These are phyloP conservation scores for Agrochola litura DNA, from an alignment of 2,888 invertebrate genomes.

Conservation along the genomic window DNA sequence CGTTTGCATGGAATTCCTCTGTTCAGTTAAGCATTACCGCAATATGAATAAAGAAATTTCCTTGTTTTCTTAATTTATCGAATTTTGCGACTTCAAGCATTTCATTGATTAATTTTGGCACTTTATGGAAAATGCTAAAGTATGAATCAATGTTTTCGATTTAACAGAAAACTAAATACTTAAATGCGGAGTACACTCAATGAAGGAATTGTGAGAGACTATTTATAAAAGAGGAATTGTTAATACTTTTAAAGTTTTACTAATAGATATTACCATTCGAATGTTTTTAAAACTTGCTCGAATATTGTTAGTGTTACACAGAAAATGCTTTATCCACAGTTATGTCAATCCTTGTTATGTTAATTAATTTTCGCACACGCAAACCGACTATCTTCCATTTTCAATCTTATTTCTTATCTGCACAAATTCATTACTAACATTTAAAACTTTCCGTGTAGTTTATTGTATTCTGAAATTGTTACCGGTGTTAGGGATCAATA, in stretches of 20 bases:
- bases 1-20: conserved; percentile 37
- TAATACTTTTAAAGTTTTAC: conserved; percentile 55
- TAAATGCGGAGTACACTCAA: conserved; percentile 15
- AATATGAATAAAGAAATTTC: neutral
- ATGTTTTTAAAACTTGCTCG: conserved; percentile 58
- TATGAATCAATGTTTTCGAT: neutral
- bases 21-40: conserved; percentile 2
- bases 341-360: conserved; percentile 12
- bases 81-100: conserved; percentile 34
- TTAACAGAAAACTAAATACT: conserved; percentile 5
- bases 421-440: conserved; percentile 16
- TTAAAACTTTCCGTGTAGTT: conserved; percentile 11
- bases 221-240: conserved; percentile 56
- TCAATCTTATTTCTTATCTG: conserved; percentile 22
- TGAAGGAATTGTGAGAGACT: conserved; percentile 41
- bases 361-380: conserved; percentile 21
- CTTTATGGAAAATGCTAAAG: neutral
- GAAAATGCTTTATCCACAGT: conserved; percentile 31
- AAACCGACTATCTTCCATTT: conserved; percentile 15
- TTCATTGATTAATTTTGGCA: conserved; percentile 32
- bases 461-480: conserved; percentile 38
- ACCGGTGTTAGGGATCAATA: conserved; percentile 68
- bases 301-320: conserved; percentile 50
- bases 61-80: neutral
- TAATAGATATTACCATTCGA: conserved; percentile 52